Evolutionary conservation across 2,888 invertebrate species (phyloP).

Genomic region (Ethmia dodecea): DNA sequence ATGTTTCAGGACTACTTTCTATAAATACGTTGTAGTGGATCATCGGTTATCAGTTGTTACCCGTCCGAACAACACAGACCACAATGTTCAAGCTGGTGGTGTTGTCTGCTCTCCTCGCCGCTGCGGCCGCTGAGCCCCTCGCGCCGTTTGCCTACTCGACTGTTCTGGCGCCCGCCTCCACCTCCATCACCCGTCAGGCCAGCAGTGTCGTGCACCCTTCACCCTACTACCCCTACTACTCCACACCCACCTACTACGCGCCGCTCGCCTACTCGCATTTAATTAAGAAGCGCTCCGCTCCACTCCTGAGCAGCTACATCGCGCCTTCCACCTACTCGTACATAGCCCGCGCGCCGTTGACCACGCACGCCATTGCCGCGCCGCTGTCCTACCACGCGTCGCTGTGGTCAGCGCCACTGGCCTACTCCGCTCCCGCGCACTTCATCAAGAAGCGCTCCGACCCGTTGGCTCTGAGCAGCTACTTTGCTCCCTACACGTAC

Average conservation of each 20-base stretch:
- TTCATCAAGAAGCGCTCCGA: slow-evolving; percentile 42
- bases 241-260: slow-evolving; percentile 35
- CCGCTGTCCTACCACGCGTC: slow-evolving; percentile 16
- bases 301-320: slow-evolving; percentile 37
- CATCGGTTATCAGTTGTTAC: slow-evolving; percentile 53
- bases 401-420: slow-evolving; percentile 22
- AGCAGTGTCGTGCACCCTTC: slow-evolving; percentile 64
- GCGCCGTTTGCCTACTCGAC: slow-evolving; percentile 28
- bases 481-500: slow-evolving; percentile 26
- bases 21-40: slow-evolving; percentile 49
- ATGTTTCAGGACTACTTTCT: slow-evolving; percentile 48
- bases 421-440: slow-evolving; percentile 22
- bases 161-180: slow-evolving; percentile 38
- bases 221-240: slow-evolving; percentile 27
- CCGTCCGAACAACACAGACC: slow-evolving; percentile 56
- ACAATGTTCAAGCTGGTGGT: slow-evolving; percentile 74
- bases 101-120: slow-evolving; percentile 78
- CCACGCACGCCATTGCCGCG: slow-evolving; percentile 23
- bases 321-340: slow-evolving; percentile 29
- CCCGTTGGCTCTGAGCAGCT: slow-evolving; percentile 14
- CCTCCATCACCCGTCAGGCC: slow-evolving; percentile 52
- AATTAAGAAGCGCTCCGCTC: slow-evolving; percentile 21
- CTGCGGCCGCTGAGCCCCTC: slow-evolving; percentile 63
- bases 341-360: slow-evolving; percentile 17
- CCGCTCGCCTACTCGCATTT: slow-evolving; percentile 32